Percentiles rank a stretch among this genome's conserved stretches.
phyloP scores from a whole-genome alignment of 1,140 invertebrate species.

The Oppia nitens region DNA sequence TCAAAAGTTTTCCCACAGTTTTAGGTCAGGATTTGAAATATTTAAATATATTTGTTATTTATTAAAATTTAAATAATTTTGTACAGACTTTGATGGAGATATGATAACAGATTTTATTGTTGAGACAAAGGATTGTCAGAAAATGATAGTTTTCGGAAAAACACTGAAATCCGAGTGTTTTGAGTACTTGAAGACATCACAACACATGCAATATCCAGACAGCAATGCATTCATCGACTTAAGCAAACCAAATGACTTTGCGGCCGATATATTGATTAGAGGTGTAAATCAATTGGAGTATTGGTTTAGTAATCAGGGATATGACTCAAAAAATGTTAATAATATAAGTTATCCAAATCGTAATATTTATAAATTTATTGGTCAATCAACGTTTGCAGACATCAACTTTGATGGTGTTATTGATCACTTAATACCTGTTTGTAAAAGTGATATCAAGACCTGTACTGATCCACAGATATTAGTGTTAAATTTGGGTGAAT shows the following conservation, averaged over 20 bases:
- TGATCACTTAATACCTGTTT: slow-evolving; percentile 65
- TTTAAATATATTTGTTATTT: too few relatives aligned
- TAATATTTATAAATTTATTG: slow-evolving; percentile 29
- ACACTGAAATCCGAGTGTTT: neutral
- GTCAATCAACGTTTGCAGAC: slow-evolving; percentile 74
- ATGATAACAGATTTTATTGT: slow-evolving; percentile 88
- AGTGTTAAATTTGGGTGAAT: slow-evolving; percentile 17
- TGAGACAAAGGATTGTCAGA: slow-evolving; percentile 26
- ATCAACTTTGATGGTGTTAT: slow-evolving; percentile 52
- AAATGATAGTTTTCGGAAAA: slow-evolving; percentile 23
- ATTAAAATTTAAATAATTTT: too few relatives aligned
- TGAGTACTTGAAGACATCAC: slow-evolving; percentile 28
- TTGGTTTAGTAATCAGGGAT: slow-evolving; percentile 11
- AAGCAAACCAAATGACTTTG: slow-evolving; percentile 34
- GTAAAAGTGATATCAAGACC: slow-evolving; percentile 36
- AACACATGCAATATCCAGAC: slow-evolving; percentile 44
- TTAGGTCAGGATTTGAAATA: too few relatives aligned
- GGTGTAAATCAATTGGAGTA: slow-evolving; percentile 32
- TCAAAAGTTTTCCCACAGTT: slow-evolving; percentile 61
- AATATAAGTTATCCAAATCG: slow-evolving; percentile 1
- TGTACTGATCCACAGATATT: slow-evolving; percentile 23
- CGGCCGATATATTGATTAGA: slow-evolving; percentile 68
- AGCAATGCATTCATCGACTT: slow-evolving; percentile 78
- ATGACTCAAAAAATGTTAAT: neutral
- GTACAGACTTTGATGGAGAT: slow-evolving; percentile 80